These are phyloP conservation scores for Hirudinaria manillensis DNA, from an alignment of 2,888 invertebrate species.

Conservation along the genomic window DNA sequence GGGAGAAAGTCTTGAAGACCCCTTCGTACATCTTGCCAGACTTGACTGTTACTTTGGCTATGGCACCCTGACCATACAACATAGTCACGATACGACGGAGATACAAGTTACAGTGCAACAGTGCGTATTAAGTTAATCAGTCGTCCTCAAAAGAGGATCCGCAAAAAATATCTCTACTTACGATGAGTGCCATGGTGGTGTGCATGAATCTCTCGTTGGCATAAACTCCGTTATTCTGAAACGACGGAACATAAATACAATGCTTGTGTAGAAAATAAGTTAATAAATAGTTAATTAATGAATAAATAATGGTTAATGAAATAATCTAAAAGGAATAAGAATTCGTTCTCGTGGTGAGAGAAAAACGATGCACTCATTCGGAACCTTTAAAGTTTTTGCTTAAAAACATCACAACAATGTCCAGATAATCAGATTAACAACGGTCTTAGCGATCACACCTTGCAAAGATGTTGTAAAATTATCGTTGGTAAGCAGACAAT, in stretches of 20 bases:
- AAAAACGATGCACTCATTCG: too few relatives aligned
- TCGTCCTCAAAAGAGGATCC: neutral
- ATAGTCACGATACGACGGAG: neutral
- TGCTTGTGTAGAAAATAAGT: too few relatives aligned
- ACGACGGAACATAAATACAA: neutral
- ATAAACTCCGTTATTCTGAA: conserved; percentile 28
- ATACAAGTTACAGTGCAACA: too few relatives aligned
- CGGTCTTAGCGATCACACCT: too few relatives aligned
- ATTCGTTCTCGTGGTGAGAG: too few relatives aligned
- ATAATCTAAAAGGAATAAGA: neutral
- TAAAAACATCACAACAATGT: too few relatives aligned
- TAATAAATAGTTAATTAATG: neutral
- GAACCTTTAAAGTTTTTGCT: too few relatives aligned
- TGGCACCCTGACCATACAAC: neutral
- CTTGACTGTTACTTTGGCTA: conserved; percentile 21
- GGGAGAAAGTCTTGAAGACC: conserved; percentile 28
- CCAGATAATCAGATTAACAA: too few relatives aligned
- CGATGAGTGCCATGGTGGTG: conserved; percentile 11
- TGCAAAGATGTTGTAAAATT: too few relatives aligned
- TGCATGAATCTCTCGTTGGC: conserved; percentile 26
- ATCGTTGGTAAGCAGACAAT: too few relatives aligned
- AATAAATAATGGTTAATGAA: neutral
- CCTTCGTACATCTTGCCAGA: conserved; percentile 17
- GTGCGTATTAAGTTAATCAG: conserved; percentile 3
- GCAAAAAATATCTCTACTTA: too few relatives aligned